Percentiles rank a stretch among this genome's conserved stretches.
Conservation (phyloP, 2,888 invertebrate species). For the Timandra comae region DNA sequence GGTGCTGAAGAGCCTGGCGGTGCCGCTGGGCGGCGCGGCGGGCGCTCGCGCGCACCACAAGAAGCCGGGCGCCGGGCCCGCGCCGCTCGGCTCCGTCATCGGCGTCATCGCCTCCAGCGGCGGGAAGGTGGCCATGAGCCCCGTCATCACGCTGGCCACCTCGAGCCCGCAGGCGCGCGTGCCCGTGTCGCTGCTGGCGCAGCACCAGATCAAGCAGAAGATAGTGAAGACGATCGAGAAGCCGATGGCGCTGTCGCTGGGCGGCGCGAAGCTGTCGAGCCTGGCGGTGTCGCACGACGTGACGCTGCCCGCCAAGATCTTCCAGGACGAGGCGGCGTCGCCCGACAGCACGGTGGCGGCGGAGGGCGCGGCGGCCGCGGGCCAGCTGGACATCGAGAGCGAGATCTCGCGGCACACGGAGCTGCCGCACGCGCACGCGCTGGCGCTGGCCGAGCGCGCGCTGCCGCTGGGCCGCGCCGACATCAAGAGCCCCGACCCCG, state of each 20-base stretch:
- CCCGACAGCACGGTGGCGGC: constrained; percentile 69
- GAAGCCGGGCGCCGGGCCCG: constrained; percentile 47
- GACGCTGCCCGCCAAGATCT: constrained; percentile 80
- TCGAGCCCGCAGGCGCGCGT: constrained; percentile 51
- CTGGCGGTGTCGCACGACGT: constrained; percentile 76
- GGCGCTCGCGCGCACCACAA: constrained; percentile 26
- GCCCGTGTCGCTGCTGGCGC: constrained; percentile 62
- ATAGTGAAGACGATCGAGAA: constrained; percentile 71
- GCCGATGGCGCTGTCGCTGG: constrained; percentile 68
- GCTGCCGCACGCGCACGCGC: constrained; percentile 58
- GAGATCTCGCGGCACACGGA: constrained; percentile 73
- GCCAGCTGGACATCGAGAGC: constrained; percentile 65
- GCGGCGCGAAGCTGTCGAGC: constrained; percentile 74
- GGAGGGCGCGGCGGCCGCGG: constrained; percentile 31
- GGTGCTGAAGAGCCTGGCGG: constrained; percentile 60
- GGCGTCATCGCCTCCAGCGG: constrained; percentile 68
- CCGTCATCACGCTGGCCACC: constrained; percentile 58
- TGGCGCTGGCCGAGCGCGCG: constrained; percentile 57
- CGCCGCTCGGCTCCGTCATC: constrained; percentile 65
- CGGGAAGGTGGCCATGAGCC: constrained; percentile 55
- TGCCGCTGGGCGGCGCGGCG: constrained; percentile 48
- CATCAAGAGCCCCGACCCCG: constrained; percentile 68
- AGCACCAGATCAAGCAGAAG: constrained; percentile 71
- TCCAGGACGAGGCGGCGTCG: constrained; percentile 80
- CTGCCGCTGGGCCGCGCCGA: constrained; percentile 65